Percentiles rank a stretch among this genome's conserved stretches.
These are phyloP conservation scores for Cavia aperea DNA, from an alignment of 2,113 vertebrate genomes.

Conservation along the genomic window DNA sequence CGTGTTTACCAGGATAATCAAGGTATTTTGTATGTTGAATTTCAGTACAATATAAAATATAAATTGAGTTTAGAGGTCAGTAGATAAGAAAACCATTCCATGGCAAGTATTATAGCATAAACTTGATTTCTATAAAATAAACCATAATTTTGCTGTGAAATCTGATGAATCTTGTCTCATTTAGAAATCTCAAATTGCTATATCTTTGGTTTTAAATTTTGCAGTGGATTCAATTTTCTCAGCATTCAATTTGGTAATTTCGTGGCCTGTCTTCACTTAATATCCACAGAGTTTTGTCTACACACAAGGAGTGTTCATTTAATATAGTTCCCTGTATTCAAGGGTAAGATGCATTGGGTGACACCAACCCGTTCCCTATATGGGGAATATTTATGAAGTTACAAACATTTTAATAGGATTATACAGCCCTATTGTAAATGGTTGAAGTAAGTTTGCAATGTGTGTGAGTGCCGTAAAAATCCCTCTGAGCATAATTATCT, in stretches of 20 bases:
- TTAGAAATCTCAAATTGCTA: background rate
- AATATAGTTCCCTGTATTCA: background rate
- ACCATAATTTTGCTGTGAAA: background rate
- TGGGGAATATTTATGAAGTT: background rate
- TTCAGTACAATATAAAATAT: background rate
- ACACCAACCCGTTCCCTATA: background rate
- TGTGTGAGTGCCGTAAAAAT: background rate
- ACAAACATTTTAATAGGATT: background rate
- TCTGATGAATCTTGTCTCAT: background rate
- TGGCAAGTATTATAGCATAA: background rate
- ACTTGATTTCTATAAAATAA: background rate
- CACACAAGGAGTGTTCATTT: background rate
- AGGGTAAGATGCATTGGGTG: background rate
- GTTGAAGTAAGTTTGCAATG: background rate
- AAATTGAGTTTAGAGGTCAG: background rate
- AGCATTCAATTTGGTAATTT: background rate
- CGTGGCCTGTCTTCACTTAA: background rate
- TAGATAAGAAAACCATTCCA: background rate
- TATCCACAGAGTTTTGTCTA: background rate
- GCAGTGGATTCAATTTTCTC: background rate
- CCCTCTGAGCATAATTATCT: background rate
- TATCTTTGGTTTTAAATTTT: background rate
- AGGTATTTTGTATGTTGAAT: background rate
- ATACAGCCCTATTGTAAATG: background rate
- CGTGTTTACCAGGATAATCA: background rate